Evolutionary conservation across 2,888 invertebrate species (phyloP).

Genomic region (Pyrocoelia pectoralis): DNA sequence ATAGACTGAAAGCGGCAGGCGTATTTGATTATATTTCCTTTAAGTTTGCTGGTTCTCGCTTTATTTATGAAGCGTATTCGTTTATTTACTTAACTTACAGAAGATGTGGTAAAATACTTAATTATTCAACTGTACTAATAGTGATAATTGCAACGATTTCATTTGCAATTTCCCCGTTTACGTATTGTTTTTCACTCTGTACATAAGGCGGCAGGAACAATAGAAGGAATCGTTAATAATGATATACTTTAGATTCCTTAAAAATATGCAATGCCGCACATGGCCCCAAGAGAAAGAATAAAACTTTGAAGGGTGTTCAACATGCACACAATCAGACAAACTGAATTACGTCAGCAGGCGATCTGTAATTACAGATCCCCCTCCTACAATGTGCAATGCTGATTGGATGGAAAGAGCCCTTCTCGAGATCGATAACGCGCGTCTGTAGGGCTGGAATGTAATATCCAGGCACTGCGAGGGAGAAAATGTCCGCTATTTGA

Average conservation of each 20-base stretch:
- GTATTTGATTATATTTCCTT: background rate
- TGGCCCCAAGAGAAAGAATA: background rate
- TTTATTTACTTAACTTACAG: background rate
- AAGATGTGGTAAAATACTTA: background rate
- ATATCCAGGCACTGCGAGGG: conserved; percentile 44
- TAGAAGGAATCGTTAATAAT: too few relatives aligned
- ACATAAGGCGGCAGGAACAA: too few relatives aligned
- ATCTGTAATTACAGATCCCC: conserved; percentile 36
- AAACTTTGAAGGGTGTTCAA: conserved; percentile 27
- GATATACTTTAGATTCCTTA: background rate
- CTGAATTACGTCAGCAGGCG: conserved; percentile 38
- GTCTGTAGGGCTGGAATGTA: conserved; percentile 47
- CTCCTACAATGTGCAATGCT: conserved; percentile 35
- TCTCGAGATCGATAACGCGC: conserved; percentile 48
- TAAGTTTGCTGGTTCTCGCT: background rate
- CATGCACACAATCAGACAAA: conserved; percentile 36
- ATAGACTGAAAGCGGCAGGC: background rate
- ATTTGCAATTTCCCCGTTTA: too few relatives aligned
- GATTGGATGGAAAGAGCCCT: conserved; percentile 47
- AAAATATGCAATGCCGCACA: background rate
- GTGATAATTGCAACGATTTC: background rate
- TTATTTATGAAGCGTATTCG: background rate
- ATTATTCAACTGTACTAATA: background rate
- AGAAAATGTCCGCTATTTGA: conserved; percentile 46
- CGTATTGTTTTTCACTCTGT: too few relatives aligned